Evolutionary conservation across 1,140 invertebrate species (phyloP).

Genomic region (Liolophura sinensis): DNA sequence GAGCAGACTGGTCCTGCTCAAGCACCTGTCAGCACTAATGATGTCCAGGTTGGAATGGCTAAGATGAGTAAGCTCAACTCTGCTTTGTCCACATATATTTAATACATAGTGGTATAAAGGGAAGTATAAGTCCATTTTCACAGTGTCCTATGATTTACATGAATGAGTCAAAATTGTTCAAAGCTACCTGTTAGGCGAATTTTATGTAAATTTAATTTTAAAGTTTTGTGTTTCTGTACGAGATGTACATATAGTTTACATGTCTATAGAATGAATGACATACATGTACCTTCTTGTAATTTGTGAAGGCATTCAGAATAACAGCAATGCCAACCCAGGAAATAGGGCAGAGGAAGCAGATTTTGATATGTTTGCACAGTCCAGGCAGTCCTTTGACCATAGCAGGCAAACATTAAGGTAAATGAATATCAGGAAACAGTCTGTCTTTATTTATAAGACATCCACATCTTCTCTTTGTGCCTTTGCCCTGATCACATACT

Average conservation of each 20-base stretch:
- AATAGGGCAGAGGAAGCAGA: constrained; percentile 62
- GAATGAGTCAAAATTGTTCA: too few species aligned
- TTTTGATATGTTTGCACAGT: constrained; percentile 92
- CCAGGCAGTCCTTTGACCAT: constrained; percentile 64
- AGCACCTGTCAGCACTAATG: constrained; percentile 11
- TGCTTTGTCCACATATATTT: not conserved
- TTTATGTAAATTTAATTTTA: too few species aligned
- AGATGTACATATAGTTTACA: too few species aligned
- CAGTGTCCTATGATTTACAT: too few species aligned
- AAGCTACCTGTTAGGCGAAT: too few species aligned
- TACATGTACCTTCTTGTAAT: too few species aligned
- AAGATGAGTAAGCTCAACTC: constrained; percentile 42
- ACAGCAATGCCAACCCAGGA: constrained; percentile 20
- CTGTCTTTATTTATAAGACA: not conserved
- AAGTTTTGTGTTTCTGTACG: too few species aligned
- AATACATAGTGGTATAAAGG: not conserved
- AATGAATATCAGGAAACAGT: constrained; percentile 3
- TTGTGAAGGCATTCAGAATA: not conserved
- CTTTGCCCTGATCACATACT: not conserved
- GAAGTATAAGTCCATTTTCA: not conserved
- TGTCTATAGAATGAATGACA: too few species aligned
- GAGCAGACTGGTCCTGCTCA: constrained; percentile 20
- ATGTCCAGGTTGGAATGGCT: constrained; percentile 33
- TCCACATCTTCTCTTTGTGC: not conserved
- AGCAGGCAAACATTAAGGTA: constrained; percentile 45